Evolutionary conservation across 2,113 vertebrate species (phyloP).

Genomic region (Limanda limanda): DNA sequence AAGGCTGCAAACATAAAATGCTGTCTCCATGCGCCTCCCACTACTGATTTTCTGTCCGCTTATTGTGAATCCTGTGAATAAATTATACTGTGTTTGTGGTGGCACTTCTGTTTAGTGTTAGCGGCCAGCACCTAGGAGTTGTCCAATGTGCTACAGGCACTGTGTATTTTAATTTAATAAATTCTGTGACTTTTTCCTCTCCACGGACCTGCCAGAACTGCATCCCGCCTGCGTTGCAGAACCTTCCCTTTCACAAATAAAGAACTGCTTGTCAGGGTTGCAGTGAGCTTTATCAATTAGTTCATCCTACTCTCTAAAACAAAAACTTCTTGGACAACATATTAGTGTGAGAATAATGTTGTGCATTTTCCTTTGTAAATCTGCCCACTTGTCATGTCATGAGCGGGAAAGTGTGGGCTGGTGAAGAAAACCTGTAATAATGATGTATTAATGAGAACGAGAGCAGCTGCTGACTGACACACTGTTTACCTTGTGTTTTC

Average conservation of each 20-base stretch:
- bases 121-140: background rate
- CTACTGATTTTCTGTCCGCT: background rate
- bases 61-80: background rate
- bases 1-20: background rate
- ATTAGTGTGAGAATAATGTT: background rate
- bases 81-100: background rate
- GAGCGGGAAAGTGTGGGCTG: background rate
- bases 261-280: background rate
- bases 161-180: background rate
- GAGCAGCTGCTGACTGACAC: conserved; percentile 39
- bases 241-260: background rate
- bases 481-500: conserved; percentile 36
- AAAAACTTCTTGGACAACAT: background rate
- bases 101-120: background rate
- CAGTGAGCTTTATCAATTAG: background rate
- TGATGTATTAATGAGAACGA: conserved; percentile 6
- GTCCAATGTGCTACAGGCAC: background rate
- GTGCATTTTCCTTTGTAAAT: background rate
- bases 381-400: background rate
- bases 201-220: background rate
- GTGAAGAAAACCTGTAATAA: conserved; percentile 19
- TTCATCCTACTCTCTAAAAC: background rate
- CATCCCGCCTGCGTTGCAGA: background rate
- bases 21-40: background rate
- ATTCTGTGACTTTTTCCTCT: background rate